Percentiles rank a stretch among this genome's conserved stretches.
Conservation (phyloP, 2,888 invertebrate genomes). For the Pegoplata infirma region DNA sequence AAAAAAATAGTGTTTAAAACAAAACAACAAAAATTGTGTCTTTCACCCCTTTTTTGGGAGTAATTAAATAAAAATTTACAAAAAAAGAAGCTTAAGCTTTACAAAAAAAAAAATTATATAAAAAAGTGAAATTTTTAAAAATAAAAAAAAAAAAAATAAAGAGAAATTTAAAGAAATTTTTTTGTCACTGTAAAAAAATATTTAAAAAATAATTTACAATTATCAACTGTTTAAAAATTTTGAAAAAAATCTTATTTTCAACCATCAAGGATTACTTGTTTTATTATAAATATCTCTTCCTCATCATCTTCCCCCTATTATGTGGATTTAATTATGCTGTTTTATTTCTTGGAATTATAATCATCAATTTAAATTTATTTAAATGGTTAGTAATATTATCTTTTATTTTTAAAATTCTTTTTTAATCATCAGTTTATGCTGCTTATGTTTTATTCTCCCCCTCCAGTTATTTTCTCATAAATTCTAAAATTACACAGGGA, state of each 20-base stretch:
- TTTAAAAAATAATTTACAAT: background rate
- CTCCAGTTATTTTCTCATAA: background rate
- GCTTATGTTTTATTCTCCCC: background rate
- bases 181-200: background rate
- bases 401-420: background rate
- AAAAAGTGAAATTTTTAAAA: constrained; percentile 44
- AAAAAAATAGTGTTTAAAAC: constrained; percentile 34
- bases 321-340: constrained; percentile 35
- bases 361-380: constrained; percentile 7
- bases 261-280: constrained; percentile 6
- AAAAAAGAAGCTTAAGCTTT: constrained; percentile 31
- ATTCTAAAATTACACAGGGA: background rate
- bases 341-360: constrained; percentile 29
- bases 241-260: background rate
- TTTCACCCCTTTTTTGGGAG: constrained; percentile 35
- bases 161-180: constrained; percentile 48
- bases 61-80: constrained; percentile 28
- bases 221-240: background rate
- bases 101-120: background rate
- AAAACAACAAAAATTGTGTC: constrained; percentile 11
- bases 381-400: constrained; percentile 44
- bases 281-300: background rate
- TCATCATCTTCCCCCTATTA: background rate
- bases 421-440: background rate
- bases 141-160: constrained; percentile 18